A percentile compares a stretch with the other conserved stretches of the same genome.
phyloP scores from a whole-genome alignment of 2,888 invertebrate species.

The Trissonchulus sp. region DNA sequence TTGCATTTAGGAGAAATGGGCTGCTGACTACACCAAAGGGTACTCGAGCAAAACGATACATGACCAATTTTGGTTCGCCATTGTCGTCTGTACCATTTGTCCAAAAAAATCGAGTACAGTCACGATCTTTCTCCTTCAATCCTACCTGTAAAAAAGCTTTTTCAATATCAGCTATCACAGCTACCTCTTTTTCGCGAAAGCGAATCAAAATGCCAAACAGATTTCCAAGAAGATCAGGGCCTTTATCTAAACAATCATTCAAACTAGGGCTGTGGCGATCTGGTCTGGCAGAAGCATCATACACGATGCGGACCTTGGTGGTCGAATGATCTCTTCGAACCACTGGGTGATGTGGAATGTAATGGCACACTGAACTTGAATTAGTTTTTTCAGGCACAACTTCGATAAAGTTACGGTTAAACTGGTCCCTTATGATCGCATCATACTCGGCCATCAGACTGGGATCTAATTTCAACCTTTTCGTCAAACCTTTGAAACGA shows the following conservation, averaged over 20 bases:
- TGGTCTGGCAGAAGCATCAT: constrained; percentile 34
- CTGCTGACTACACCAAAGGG: constrained; percentile 36
- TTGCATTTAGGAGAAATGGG: constrained; percentile 32
- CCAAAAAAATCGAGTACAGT: constrained; percentile 35
- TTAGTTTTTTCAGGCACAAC: constrained; percentile 26
- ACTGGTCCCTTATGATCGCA: constrained; percentile 36
- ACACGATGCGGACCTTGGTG: constrained; percentile 36
- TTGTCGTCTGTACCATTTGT: constrained; percentile 33
- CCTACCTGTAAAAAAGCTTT: constrained; percentile 38
- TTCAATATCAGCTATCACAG: constrained; percentile 35
- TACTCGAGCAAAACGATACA: too few species aligned
- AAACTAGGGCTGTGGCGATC: constrained; percentile 27
- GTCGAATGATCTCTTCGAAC: constrained; percentile 33
- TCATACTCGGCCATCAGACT: constrained; percentile 33
- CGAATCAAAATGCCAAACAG: constrained; percentile 34
- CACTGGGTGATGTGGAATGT: constrained; percentile 37
- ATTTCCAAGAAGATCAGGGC: constrained; percentile 34
- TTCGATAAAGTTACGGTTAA: constrained; percentile 37
- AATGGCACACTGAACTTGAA: constrained; percentile 17
- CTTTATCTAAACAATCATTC: constrained; percentile 35
- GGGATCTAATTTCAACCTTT: background rate
- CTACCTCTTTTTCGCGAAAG: constrained; percentile 29
- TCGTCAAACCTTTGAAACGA: background rate
- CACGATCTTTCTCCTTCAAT: constrained; percentile 34
- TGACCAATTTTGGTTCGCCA: constrained; percentile 33